Evolutionary conservation across 2,888 invertebrate genomes (phyloP).

Genomic region (Stenodema calcarata): DNA sequence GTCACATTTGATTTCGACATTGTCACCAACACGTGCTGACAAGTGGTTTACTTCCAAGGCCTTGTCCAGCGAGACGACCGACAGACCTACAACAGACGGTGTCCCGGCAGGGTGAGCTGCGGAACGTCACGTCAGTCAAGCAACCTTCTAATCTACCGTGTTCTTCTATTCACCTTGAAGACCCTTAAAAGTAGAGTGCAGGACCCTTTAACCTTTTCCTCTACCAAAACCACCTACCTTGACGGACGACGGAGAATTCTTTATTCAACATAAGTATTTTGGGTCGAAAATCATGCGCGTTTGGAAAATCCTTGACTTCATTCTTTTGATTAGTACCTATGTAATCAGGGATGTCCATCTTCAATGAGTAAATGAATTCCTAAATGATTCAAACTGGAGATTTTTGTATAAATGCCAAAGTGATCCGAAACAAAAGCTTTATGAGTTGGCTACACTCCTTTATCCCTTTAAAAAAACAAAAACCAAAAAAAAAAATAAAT

Average conservation of each 20-base stretch:
- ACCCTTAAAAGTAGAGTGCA: neutral
- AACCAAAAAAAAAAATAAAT: too few relatives aligned
- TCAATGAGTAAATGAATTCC: too few relatives aligned
- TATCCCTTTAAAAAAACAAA: too few relatives aligned
- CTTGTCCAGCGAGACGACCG: constrained; percentile 75
- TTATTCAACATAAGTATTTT: too few relatives aligned
- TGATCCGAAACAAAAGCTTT: too few relatives aligned
- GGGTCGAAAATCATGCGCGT: too few relatives aligned
- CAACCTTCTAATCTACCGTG: neutral
- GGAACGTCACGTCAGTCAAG: constrained; percentile 1
- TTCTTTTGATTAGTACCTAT: too few relatives aligned
- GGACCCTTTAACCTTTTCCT: neutral
- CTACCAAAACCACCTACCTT: neutral
- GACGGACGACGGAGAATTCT: neutral
- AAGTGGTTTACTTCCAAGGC: constrained; percentile 74
- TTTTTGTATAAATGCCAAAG: too few relatives aligned
- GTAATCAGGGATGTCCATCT: too few relatives aligned
- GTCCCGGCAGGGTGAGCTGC: constrained; percentile 27
- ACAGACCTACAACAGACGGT: constrained; percentile 66
- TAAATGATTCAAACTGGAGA: too few relatives aligned
- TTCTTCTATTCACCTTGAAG: neutral
- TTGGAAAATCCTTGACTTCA: too few relatives aligned
- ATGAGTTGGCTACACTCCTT: too few relatives aligned
- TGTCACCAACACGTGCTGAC: constrained; percentile 75
- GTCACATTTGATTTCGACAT: constrained; percentile 79